Percentiles rank a stretch among this genome's conserved stretches.
phyloP scores from a whole-genome alignment of 2,797 vertebrate species.

The Trematomus bernacchii region DNA sequence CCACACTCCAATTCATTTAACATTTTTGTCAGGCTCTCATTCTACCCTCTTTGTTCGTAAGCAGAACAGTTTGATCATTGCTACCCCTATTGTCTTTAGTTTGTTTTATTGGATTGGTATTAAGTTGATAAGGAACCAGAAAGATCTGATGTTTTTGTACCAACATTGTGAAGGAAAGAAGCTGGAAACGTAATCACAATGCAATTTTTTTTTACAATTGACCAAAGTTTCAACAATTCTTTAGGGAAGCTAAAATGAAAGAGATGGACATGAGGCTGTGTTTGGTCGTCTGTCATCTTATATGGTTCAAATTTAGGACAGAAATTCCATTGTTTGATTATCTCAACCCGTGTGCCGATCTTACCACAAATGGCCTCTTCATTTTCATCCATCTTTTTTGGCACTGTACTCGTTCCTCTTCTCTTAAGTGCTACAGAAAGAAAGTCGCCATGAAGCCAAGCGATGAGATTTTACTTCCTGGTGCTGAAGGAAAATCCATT shows the following conservation, averaged over 20 bases:
- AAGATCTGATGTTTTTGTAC: too few species aligned
- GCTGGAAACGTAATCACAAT: too few species aligned
- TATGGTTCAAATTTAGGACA: background rate
- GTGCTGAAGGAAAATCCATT: slow-evolving; percentile 64
- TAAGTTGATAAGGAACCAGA: background rate
- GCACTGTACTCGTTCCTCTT: slow-evolving; percentile 12
- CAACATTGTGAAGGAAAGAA: too few species aligned
- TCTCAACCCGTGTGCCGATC: slow-evolving; percentile 6
- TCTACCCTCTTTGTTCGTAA: slow-evolving; percentile 8
- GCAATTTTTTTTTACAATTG: too few species aligned
- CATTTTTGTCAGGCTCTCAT: background rate
- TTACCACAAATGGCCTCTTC: slow-evolving; percentile 20
- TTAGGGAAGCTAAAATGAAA: too few species aligned
- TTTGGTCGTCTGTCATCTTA: background rate
- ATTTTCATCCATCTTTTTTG: slow-evolving; percentile 29
- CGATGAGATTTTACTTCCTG: slow-evolving; percentile 55
- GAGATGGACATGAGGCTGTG: too few species aligned
- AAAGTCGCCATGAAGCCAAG: slow-evolving; percentile 47
- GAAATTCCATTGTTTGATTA: background rate
- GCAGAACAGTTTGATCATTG: slow-evolving; percentile 5
- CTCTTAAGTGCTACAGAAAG: slow-evolving; percentile 58
- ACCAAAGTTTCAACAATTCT: too few species aligned
- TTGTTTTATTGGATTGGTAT: background rate
- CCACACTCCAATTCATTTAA: slow-evolving; percentile 25
- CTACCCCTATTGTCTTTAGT: background rate